Conservation (phyloP, 1,140 invertebrate genomes). For the Oscheius sp. region DNA sequence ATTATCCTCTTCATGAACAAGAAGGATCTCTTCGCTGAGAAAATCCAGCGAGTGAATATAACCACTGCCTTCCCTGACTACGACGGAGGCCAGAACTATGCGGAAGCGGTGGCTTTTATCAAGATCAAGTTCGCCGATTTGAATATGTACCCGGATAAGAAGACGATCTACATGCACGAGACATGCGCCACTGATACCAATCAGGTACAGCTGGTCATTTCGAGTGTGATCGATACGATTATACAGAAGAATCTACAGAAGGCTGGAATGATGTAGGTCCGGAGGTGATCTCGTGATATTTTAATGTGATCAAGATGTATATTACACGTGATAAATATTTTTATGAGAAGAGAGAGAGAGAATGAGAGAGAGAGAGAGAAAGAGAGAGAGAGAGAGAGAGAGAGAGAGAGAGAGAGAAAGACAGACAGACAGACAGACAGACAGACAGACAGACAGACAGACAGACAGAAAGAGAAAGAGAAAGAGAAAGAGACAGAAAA, state of each 20-base stretch:
- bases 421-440: neutral
- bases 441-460: neutral
- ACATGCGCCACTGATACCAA: conserved; percentile 63
- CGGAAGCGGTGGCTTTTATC: conserved; percentile 56
- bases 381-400: neutral
- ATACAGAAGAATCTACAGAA: conserved; percentile 62
- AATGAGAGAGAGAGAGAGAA: neutral
- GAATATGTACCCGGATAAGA: conserved; percentile 57
- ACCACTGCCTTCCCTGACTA: conserved; percentile 41
- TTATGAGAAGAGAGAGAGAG: neutral
- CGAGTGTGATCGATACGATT: conserved; percentile 82
- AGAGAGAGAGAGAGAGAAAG: neutral
- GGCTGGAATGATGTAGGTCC: conserved; percentile 58
- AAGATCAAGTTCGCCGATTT: conserved; percentile 57
- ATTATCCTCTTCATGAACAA: conserved; percentile 61
- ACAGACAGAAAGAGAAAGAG: neutral
- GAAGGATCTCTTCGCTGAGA: conserved; percentile 57
- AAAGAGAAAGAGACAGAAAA: neutral
- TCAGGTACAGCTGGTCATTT: conserved; percentile 91
- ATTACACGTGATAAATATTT: neutral
- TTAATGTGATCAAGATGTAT: neutral
- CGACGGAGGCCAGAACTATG: conserved; percentile 54
- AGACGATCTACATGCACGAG: conserved; percentile 52
- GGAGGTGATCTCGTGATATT: neutral
- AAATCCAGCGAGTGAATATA: conserved; percentile 47